Conservation (phyloP, 2,888 invertebrate species). For the Cerceris ruficornis region DNA sequence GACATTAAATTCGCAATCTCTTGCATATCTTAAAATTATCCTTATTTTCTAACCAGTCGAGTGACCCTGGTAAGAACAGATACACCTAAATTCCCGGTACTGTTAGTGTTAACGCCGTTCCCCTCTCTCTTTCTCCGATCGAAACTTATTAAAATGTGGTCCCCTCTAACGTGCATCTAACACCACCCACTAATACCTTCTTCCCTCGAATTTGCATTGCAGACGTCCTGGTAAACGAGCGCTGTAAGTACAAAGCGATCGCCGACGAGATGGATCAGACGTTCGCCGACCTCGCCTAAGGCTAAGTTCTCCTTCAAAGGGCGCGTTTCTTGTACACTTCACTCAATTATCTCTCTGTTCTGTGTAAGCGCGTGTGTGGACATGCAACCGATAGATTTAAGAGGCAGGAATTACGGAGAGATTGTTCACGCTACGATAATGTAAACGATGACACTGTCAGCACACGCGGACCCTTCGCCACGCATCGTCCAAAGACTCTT, state of each 20-base stretch:
- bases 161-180: slow-evolving; percentile 42
- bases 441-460: slow-evolving; percentile 62
- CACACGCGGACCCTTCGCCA: slow-evolving; percentile 63
- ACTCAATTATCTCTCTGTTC: no score
- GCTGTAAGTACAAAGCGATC: slow-evolving; percentile 98
- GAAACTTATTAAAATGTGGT: slow-evolving; percentile 37
- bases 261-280: slow-evolving; percentile 99
- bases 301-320: slow-evolving; percentile 36
- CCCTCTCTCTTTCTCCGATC: slow-evolving; percentile 56
- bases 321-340: slow-evolving; percentile 15
- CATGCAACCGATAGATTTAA: slow-evolving; percentile 33
- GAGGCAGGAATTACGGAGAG: slow-evolving; percentile 16
- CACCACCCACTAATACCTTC: slow-evolving; percentile 68
- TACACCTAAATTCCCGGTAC: no score
- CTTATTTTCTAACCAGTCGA: no score
- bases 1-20: no score
- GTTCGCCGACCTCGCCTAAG: slow-evolving; percentile 95
- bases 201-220: slow-evolving; percentile 80
- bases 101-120: slow-evolving; percentile 40
- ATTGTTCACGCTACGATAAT: slow-evolving; percentile 48
- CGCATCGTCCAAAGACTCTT: slow-evolving; percentile 46
- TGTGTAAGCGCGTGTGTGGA: not conserved
- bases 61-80: no score
- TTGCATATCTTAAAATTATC: no score
- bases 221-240: slow-evolving; percentile 95